A percentile compares a stretch with the other conserved stretches of the same genome.
phyloP scores from a whole-genome alignment of 2,113 vertebrate genomes.

The Rhinogobius similis region DNA sequence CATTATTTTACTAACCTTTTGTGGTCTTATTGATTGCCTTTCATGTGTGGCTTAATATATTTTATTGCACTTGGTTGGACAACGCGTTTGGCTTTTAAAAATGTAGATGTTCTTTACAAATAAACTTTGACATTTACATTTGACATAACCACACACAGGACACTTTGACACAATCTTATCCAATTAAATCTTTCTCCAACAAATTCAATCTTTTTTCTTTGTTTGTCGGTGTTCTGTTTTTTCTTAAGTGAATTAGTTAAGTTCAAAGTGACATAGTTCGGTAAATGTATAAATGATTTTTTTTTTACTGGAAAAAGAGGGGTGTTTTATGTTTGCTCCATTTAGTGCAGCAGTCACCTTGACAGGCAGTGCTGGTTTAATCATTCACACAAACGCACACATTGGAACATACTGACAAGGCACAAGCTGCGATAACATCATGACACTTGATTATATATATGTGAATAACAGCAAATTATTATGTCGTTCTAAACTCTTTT shows the following conservation, averaged over 20 bases:
- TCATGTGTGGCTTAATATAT: too few relatives aligned
- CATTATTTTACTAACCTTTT: too few relatives aligned
- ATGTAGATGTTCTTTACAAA: too few relatives aligned
- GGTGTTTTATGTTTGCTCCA: conserved; percentile 14
- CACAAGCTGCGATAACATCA: conserved; percentile 15
- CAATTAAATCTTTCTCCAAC: conserved; percentile 19
- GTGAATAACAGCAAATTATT: neutral
- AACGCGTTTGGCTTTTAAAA: too few relatives aligned
- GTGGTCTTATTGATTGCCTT: too few relatives aligned
- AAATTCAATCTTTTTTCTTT: neutral
- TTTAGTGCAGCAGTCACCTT: conserved; percentile 38
- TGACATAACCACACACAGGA: too few relatives aligned
- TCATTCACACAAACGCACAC: conserved; percentile 51
- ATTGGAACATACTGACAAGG: conserved; percentile 21
- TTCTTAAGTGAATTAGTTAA: neutral
- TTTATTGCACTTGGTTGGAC: too few relatives aligned
- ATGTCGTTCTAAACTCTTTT: neutral
- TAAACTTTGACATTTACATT: too few relatives aligned
- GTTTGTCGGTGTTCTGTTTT: too few relatives aligned
- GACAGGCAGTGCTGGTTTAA: conserved; percentile 49
- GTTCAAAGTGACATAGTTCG: neutral
- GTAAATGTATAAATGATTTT: conserved; percentile 8
- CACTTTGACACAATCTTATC: conserved; percentile 40
- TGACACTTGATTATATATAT: neutral
- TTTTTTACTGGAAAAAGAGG: conserved; percentile 2